phyloP scores from a whole-genome alignment of 2,888 invertebrate genomes.

The Tenthredo livida region DNA sequence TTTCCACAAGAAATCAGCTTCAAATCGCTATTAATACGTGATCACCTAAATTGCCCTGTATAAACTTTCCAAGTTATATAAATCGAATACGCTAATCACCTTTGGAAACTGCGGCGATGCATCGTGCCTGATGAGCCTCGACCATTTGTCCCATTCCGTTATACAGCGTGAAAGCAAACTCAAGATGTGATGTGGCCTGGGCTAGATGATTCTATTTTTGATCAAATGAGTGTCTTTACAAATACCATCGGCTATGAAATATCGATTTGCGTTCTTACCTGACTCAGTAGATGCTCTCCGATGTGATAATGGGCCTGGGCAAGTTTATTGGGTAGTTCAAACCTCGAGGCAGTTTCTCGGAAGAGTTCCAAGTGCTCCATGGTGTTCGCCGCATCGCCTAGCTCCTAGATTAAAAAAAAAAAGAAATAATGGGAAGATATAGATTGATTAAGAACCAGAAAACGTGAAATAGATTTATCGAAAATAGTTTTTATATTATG shows the following conservation, averaged over 20 bases:
- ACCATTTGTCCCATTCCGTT: conserved; percentile 56
- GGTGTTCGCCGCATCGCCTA: conserved; percentile 62
- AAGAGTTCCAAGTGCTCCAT: conserved; percentile 64
- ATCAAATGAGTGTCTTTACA: background rate
- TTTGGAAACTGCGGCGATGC: conserved; percentile 68
- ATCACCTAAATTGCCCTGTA: background rate
- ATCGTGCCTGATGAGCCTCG: conserved; percentile 67
- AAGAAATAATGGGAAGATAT: background rate
- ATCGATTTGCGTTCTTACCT: conserved; percentile 57
- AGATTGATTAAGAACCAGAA: background rate
- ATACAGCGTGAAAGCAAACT: conserved; percentile 64
- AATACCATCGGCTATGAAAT: background rate
- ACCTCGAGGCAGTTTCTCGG: conserved; percentile 61
- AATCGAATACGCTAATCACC: conserved; percentile 58
- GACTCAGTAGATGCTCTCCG: conserved; percentile 67
- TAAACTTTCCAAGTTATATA: background rate
- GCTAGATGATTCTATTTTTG: background rate
- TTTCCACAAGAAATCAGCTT: background rate
- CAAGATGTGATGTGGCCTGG: conserved; percentile 65
- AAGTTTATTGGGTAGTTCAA: conserved; percentile 61
- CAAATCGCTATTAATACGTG: background rate
- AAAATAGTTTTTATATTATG: background rate
- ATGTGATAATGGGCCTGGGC: conserved; percentile 69
- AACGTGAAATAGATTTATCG: background rate
- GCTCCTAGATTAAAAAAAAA: conserved; percentile 59